Conservation (phyloP, 1,140 invertebrate genomes). For the Laupala kohalensis region DNA sequence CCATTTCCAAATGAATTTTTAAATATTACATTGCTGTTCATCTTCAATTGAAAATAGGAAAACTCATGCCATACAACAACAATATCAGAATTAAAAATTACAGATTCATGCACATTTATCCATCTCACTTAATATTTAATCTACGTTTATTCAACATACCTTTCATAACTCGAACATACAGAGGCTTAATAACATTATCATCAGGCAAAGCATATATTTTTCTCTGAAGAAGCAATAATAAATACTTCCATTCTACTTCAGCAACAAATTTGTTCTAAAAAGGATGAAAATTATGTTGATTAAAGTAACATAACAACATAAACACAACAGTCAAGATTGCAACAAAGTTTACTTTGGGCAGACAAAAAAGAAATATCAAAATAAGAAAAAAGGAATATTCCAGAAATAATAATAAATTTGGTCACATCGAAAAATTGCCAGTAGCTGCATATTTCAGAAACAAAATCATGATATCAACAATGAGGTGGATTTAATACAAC, state of each 20-base stretch:
- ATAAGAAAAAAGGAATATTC: not conserved
- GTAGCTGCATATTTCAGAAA: too few relatives aligned
- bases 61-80: too few relatives aligned
- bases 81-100: not conserved
- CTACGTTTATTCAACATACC: constrained; percentile 24
- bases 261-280: constrained; percentile 35
- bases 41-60: too few relatives aligned
- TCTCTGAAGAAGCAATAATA: constrained; percentile 32
- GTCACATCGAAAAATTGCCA: not conserved
- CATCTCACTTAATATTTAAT: constrained; percentile 13
- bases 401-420: not conserved
- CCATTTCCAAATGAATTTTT: too few relatives aligned
- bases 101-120: not conserved
- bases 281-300: not conserved
- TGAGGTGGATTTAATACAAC: too few relatives aligned
- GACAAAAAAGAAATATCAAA: not conserved
- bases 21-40: too few relatives aligned
- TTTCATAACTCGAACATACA: constrained; percentile 35
- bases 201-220: constrained; percentile 29
- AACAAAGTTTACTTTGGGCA: too few relatives aligned
- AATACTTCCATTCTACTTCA: constrained; percentile 36
- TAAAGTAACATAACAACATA: too few relatives aligned
- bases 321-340: too few relatives aligned
- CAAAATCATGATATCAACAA: too few relatives aligned
- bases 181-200: constrained; percentile 27